Evolutionary conservation across 2,113 vertebrate species (phyloP).

Genomic region (Gobiocypris rarus): DNA sequence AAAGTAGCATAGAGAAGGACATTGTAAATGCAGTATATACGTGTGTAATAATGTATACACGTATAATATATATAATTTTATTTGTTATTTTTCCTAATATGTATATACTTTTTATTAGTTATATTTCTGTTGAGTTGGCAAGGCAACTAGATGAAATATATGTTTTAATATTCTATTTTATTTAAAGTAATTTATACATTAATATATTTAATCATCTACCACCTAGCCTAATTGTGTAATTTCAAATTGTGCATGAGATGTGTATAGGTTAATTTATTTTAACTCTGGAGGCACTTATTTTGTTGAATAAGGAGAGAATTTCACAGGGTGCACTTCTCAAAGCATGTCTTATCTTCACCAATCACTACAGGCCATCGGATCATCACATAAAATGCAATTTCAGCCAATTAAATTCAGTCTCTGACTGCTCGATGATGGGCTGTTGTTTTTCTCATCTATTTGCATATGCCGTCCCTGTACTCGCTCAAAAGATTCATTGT

Average conservation of each 20-base stretch:
- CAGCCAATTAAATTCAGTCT: slow-evolving; percentile 41
- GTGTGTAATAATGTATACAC: no score
- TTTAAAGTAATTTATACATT: background rate
- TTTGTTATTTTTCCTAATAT: no score
- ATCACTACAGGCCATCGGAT: background rate
- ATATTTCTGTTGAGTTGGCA: no score
- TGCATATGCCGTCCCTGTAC: background rate
- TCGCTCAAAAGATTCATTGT: slow-evolving; percentile 18
- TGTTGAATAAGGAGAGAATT: background rate
- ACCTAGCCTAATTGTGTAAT: background rate
- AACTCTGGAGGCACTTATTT: background rate
- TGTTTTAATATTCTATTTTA: no score
- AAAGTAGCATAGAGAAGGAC: background rate
- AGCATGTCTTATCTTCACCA: background rate
- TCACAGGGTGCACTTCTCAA: background rate
- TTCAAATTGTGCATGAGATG: background rate
- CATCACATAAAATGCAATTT: slow-evolving; percentile 28
- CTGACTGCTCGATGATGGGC: background rate
- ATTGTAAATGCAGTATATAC: background rate
- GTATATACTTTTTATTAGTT: no score
- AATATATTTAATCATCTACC: background rate
- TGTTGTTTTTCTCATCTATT: background rate
- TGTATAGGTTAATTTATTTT: background rate
- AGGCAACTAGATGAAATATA: no score
- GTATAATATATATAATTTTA: no score